These are phyloP conservation scores for Conchocele bisecta DNA, from an alignment of 2,888 invertebrate species.

Conservation along the genomic window DNA sequence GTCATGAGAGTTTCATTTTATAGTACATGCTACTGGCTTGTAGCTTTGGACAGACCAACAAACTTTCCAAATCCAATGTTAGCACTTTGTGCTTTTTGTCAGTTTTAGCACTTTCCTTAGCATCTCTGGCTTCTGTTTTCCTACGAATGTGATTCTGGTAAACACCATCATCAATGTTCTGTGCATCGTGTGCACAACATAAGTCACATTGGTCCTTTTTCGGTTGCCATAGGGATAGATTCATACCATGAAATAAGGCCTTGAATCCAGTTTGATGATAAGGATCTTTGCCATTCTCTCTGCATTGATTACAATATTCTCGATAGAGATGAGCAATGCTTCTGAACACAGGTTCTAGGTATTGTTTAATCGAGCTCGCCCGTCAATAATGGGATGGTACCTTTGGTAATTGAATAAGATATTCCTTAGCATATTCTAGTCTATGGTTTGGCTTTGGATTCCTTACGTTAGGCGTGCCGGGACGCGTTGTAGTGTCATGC, in stretches of 20 bases:
- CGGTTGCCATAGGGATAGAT: conserved; percentile 28
- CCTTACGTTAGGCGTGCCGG: no score
- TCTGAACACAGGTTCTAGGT: conserved; percentile 39
- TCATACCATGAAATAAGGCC: conserved; percentile 24
- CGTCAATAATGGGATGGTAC: conserved; percentile 48
- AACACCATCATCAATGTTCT: conserved; percentile 16
- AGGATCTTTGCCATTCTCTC: not conserved
- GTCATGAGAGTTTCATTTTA: conserved; percentile 39
- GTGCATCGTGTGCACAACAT: conserved; percentile 21
- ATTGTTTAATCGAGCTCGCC: conserved; percentile 25
- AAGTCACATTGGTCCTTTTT: conserved; percentile 37
- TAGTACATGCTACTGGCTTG: conserved; percentile 35
- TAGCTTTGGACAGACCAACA: conserved; percentile 23
- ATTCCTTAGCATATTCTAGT: conserved; percentile 26
- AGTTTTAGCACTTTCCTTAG: conserved; percentile 22
- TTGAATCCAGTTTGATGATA: conserved; percentile 25
- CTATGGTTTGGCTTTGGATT: no score
- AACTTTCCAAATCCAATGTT: conserved; percentile 28
- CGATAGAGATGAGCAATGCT: conserved; percentile 22
- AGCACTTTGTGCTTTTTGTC: conserved; percentile 27
- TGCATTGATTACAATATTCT: not conserved
- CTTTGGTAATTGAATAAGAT: conserved; percentile 25
- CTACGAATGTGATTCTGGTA: conserved; percentile 15
- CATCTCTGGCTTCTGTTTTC: conserved; percentile 21
- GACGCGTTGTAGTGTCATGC: no score